Conservation (phyloP, 1,140 invertebrate species). For the Matsumurasca onukii region DNA sequence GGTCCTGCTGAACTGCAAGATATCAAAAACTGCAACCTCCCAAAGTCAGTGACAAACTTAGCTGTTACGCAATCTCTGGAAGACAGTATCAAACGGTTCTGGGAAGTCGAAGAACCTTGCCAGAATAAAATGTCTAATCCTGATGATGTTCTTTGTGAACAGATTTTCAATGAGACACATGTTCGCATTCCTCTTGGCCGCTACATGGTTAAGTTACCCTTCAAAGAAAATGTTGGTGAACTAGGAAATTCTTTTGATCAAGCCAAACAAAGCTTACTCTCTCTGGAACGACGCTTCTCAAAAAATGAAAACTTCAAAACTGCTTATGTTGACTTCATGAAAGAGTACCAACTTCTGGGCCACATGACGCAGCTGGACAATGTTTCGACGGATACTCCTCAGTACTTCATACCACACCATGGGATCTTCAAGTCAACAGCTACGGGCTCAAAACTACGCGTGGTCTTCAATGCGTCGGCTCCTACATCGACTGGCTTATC, state of each 20-base stretch:
- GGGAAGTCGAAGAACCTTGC: neutral
- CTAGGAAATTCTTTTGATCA: constrained; percentile 22
- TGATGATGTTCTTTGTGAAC: constrained; percentile 13
- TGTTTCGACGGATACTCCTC: neutral
- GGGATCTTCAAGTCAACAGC: constrained; percentile 38
- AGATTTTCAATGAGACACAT: constrained; percentile 15
- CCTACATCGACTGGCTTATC: constrained; percentile 39
- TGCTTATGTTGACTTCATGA: constrained; percentile 43
- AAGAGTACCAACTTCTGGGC: constrained; percentile 40
- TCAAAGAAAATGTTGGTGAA: neutral
- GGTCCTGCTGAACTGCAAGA: constrained; percentile 4
- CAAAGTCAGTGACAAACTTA: neutral
- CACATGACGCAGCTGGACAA: constrained; percentile 38
- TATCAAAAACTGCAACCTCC: neutral
- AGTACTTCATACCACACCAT: constrained; percentile 43
- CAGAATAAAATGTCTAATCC: neutral
- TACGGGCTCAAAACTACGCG: constrained; percentile 44
- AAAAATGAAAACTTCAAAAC: constrained; percentile 14
- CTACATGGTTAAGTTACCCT: constrained; percentile 32
- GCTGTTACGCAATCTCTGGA: neutral
- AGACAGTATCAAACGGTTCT: neutral
- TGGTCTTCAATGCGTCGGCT: constrained; percentile 47
- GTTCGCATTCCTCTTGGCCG: constrained; percentile 7
- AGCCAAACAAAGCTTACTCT: constrained; percentile 32
- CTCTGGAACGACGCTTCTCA: constrained; percentile 28